phyloP scores from a whole-genome alignment of 2,888 invertebrate genomes.

The Adineta ricciae region DNA sequence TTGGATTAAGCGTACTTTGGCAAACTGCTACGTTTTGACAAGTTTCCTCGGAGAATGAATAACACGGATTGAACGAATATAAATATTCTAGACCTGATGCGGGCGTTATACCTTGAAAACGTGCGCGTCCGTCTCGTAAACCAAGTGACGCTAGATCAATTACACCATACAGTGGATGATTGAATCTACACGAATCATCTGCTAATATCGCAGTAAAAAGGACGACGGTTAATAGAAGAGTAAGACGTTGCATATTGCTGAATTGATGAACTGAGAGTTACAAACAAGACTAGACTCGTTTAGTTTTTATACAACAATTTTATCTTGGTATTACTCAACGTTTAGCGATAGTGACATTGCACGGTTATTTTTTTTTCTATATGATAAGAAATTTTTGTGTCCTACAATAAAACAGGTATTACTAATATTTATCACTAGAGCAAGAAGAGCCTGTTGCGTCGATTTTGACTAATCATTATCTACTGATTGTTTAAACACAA shows the following conservation, averaged over 20 bases:
- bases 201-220: not conserved
- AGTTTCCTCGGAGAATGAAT: not conserved
- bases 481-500: too few relatives aligned
- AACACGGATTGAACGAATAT: conserved; percentile 7
- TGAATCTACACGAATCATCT: not conserved
- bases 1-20: not conserved
- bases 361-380: not conserved
- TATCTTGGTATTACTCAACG: not conserved
- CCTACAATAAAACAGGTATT: too few relatives aligned
- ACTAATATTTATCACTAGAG: too few relatives aligned
- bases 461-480: too few relatives aligned
- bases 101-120: not conserved
- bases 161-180: not conserved
- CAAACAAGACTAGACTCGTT: too few relatives aligned
- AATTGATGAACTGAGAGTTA: not conserved
- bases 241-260: not conserved
- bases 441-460: too few relatives aligned
- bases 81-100: not conserved
- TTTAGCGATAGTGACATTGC: not conserved
- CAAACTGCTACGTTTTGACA: not conserved
- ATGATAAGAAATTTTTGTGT: not conserved
- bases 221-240: not conserved
- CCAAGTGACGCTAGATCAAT: not conserved
- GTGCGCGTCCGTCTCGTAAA: not conserved
- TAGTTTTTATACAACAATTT: not conserved